These are phyloP conservation scores for Dipodomys ordii DNA, from an alignment of 2,113 vertebrate genomes.

Conservation along the genomic window DNA sequence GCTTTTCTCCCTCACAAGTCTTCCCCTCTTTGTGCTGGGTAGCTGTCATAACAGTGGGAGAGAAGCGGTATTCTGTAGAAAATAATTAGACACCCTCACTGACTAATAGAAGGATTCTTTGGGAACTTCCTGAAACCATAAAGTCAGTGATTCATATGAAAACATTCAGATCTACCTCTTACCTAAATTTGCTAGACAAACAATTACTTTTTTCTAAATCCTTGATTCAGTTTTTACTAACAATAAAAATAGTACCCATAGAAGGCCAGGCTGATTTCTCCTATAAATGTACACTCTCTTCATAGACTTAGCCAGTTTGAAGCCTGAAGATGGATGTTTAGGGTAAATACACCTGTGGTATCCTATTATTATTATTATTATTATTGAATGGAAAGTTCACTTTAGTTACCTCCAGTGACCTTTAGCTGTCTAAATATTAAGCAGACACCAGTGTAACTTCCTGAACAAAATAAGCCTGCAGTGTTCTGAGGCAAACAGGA, in stretches of 20 bases:
- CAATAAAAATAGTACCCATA: slow-evolving; percentile 19
- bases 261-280: neutral
- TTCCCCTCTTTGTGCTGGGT: neutral
- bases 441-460: slow-evolving; percentile 8
- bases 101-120: neutral
- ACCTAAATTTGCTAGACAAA: neutral
- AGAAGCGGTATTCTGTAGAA: neutral
- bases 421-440: slow-evolving; percentile 61
- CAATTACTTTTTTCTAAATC: neutral
- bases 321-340: neutral
- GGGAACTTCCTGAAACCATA: neutral
- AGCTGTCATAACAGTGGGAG: neutral
- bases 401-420: neutral
- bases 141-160: neutral
- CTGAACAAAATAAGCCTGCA: neutral
- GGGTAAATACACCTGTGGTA: slow-evolving; percentile 3
- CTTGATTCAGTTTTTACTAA: slow-evolving; percentile 30
- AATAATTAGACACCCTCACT: neutral
- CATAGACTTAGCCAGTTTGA: neutral
- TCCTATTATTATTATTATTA: neutral
- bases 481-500: neutral
- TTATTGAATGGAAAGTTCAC: slow-evolving; percentile 16
- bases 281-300: slow-evolving; percentile 21
- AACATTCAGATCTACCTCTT: slow-evolving; percentile 13
- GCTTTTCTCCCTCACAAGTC: neutral